These are phyloP conservation scores for Arenicola marina DNA, from an alignment of 2,888 invertebrate species.

Conservation along the genomic window DNA sequence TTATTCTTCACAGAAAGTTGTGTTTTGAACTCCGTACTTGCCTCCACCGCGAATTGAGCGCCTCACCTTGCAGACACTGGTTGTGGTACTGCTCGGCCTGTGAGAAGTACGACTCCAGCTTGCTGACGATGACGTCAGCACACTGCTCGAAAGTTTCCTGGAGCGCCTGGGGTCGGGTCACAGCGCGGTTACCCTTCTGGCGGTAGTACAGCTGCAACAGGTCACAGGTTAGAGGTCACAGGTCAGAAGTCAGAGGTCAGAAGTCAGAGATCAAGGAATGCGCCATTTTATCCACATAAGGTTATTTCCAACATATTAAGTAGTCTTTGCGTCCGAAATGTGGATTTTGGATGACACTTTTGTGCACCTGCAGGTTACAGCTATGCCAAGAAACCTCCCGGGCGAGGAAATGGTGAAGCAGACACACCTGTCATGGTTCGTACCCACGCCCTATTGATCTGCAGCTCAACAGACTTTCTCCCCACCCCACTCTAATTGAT, in stretches of 20 bases:
- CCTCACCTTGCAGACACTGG: constrained; percentile 57
- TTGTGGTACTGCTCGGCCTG: constrained; percentile 59
- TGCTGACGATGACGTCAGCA: constrained; percentile 52
- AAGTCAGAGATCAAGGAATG: neutral
- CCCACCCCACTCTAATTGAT: too few relatives aligned
- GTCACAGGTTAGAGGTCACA: too few relatives aligned
- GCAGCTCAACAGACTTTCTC: too few relatives aligned
- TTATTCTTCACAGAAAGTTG: neutral
- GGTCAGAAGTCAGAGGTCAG: too few relatives aligned
- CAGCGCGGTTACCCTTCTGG: constrained; percentile 53
- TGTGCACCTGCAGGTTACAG: too few relatives aligned
- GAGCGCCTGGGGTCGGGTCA: constrained; percentile 58
- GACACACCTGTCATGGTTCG: too few relatives aligned
- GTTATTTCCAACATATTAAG: neutral
- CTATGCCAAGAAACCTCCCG: too few relatives aligned
- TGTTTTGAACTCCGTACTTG: neutral
- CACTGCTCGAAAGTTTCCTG: constrained; percentile 59
- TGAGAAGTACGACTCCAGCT: constrained; percentile 55
- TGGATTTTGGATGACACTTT: too few relatives aligned
- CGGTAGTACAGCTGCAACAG: constrained; percentile 55
- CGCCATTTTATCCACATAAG: neutral
- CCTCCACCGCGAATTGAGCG: too few relatives aligned
- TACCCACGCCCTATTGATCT: too few relatives aligned
- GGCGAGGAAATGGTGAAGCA: too few relatives aligned
- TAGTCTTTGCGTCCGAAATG: neutral